phyloP scores from a whole-genome alignment of 2,113 vertebrate genomes.

The Lycaon pictus region DNA sequence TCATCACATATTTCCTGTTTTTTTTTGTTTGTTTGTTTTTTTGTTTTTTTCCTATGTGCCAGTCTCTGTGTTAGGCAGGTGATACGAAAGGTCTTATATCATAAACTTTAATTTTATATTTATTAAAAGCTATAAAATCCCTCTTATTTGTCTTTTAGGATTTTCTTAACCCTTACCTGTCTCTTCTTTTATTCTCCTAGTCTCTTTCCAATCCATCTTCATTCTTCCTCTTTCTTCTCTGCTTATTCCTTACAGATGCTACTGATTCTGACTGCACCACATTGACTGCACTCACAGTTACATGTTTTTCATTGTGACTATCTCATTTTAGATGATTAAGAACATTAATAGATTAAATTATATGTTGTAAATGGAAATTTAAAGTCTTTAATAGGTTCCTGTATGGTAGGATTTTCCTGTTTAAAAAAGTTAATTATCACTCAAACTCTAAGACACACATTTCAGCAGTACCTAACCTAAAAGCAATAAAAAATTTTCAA shows the following conservation, averaged over 20 bases:
- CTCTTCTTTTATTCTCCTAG: neutral
- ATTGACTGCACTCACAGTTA: neutral
- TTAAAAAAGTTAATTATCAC: neutral
- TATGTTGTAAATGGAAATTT: neutral
- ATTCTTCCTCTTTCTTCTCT: neutral
- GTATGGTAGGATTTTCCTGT: neutral
- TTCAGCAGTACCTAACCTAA: neutral
- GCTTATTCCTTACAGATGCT: neutral
- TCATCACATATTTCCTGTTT: neutral
- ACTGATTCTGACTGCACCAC: neutral
- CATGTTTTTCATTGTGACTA: neutral
- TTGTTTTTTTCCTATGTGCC: neutral
- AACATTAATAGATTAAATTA: neutral
- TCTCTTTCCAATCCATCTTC: neutral
- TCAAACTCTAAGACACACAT: neutral
- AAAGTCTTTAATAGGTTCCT: neutral
- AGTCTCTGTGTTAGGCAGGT: neutral
- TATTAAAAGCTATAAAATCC: neutral
- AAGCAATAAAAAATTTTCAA: neutral
- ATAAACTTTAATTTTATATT: neutral
- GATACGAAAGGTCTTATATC: neutral
- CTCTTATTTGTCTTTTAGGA: neutral
- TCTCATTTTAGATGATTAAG: neutral
- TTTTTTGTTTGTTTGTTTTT: no score
- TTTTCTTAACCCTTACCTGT: neutral